These are phyloP conservation scores for Sylvietta virens DNA, from an alignment of 2,113 vertebrate genomes.

Conservation along the genomic window DNA sequence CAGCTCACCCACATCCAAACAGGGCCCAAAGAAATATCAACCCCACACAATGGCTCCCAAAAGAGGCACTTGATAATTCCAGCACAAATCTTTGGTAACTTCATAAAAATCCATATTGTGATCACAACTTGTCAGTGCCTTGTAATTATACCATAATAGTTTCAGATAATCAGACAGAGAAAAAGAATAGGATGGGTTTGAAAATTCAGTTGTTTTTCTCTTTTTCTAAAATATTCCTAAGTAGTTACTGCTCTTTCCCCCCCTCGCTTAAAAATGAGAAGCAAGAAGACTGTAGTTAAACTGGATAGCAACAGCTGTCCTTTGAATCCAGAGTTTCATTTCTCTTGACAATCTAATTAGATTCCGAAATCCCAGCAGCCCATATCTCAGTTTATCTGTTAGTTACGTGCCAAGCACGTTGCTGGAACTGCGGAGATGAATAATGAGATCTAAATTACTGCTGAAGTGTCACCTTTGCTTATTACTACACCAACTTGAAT, in stretches of 20 bases:
- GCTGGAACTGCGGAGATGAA: background rate
- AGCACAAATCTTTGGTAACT: background rate
- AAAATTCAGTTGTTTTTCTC: background rate
- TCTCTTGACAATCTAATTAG: background rate
- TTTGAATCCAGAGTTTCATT: background rate
- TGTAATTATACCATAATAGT: background rate
- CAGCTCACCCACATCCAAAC: background rate
- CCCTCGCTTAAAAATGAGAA: background rate
- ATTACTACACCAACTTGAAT: constrained; percentile 23
- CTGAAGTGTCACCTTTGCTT: constrained; percentile 46
- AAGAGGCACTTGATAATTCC: background rate
- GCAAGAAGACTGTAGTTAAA: background rate
- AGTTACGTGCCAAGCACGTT: background rate
- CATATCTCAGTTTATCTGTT: background rate
- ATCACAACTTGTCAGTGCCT: background rate
- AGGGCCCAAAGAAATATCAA: background rate
- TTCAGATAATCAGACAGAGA: background rate
- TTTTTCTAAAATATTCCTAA: background rate
- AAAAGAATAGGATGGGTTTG: background rate
- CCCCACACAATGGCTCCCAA: background rate
- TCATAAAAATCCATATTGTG: background rate
- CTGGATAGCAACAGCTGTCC: background rate
- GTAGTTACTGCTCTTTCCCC: background rate
- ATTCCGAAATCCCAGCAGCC: background rate
- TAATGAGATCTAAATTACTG: constrained; percentile 28